Evolutionary conservation across 2,888 invertebrate species (phyloP), one percentile per base, ranked within the genome.

Genomic region (Brenthis daphne): DNA sequence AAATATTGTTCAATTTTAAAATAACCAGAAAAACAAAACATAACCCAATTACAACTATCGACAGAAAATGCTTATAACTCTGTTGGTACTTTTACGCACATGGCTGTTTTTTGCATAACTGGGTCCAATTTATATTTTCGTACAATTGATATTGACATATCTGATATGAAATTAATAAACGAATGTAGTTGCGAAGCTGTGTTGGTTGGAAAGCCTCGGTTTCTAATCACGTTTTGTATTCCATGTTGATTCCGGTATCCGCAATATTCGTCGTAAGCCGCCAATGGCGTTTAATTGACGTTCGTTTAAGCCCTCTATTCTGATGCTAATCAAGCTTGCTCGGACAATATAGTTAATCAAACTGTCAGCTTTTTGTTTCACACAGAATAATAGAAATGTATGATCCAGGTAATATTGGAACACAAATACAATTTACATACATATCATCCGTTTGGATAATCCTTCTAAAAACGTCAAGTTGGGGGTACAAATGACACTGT

Each of bases 241-340:
- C 53, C 29, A 48, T 24, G 56, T 65, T 63, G 55, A 75, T 73
- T 54, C 61, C 54, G 67, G 11, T 71, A 72, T 12, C 20, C 69
- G 68, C 65, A 67, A 71, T 66, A 66, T 66, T 66, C 64, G 57
- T 63, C 60, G 57, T 70, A 65, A 72, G 71, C 70, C 68, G 60
- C 71, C 71, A 70, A 78, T 76, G 72, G 72, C 74, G 69, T 75
- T 79, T 83, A 84, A 85, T 84, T 86, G 79, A 76, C 76, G 81
- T 80, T 82, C 76, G 77, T 72, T 77, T 78, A 74, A 74, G 72
- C 60, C 77, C 74, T 71, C 80, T 77, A 82, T 85, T 85, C 83
- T 83, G 75, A 81, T 82, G 80, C 79, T 84, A 85, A 87, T 85
- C 80, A 83, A 80, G 76, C 58, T 43, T 53, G 29, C 57, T 51